Evolutionary conservation across 1,140 invertebrate species (phyloP).

Genomic region (Brachystomella parvula): DNA sequence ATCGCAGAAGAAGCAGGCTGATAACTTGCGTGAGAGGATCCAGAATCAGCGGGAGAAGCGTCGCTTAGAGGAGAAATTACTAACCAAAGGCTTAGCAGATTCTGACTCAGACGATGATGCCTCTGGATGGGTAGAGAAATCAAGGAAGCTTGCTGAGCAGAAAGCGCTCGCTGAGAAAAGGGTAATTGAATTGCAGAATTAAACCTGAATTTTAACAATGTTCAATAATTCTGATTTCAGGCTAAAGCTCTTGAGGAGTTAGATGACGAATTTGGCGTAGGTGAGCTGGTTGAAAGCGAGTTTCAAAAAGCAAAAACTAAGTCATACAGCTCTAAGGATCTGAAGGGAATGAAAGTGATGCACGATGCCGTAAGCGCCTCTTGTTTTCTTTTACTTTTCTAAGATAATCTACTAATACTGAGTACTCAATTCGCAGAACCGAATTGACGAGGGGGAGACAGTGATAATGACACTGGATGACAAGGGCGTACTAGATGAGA

Average conservation of each 20-base stretch:
- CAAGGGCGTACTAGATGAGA: conserved; percentile 78
- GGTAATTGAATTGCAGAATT: conserved; percentile 47
- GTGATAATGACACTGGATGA: conserved; percentile 92
- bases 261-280: conserved; percentile 88
- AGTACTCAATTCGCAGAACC: conserved; percentile 44
- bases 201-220: neutral
- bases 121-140: conserved; percentile 72
- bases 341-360: conserved; percentile 78
- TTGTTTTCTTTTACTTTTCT: conserved; percentile 4
- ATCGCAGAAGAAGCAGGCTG: conserved; percentile 60
- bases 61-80: conserved; percentile 63
- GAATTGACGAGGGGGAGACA: conserved; percentile 72
- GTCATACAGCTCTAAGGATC: conserved; percentile 59
- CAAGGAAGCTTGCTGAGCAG: conserved; percentile 65
- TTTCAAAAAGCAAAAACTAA: conserved; percentile 53
- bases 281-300: conserved; percentile 71
- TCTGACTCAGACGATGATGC: conserved; percentile 63
- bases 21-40: conserved; percentile 76
- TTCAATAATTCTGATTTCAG: conserved; percentile 44
- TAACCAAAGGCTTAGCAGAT: conserved; percentile 61
- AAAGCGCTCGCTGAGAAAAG: conserved; percentile 78
- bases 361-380: conserved; percentile 60
- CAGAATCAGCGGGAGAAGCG: conserved; percentile 68
- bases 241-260: conserved; percentile 88
- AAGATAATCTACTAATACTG: neutral